Conservation (phyloP, 2,888 invertebrate genomes). For the Noctuana brunneofusca region DNA sequence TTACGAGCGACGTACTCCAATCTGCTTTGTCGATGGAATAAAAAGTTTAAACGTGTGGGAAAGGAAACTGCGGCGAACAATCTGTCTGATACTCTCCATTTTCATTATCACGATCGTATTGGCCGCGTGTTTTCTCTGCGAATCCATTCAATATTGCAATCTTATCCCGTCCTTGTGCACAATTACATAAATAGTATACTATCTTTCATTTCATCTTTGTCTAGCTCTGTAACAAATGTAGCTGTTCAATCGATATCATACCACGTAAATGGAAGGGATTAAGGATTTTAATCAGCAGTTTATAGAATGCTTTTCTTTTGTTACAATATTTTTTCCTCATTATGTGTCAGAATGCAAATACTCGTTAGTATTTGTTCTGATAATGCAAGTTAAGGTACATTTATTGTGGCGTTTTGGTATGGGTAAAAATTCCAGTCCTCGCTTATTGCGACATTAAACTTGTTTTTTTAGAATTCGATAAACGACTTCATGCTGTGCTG, state of each 20-base stretch:
- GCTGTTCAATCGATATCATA: neutral
- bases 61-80: constrained; percentile 62
- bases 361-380: neutral
- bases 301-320: no score
- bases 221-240: neutral
- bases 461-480: constrained; percentile 13
- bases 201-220: neutral
- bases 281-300: no score
- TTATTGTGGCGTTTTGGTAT: neutral
- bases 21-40: constrained; percentile 46
- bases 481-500: neutral
- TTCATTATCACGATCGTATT: constrained; percentile 53
- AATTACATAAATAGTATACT: neutral
- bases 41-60: constrained; percentile 53
- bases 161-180: constrained; percentile 6
- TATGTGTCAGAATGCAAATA: neutral
- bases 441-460: constrained; percentile 14
- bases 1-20: constrained; percentile 41
- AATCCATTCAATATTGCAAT: constrained; percentile 27
- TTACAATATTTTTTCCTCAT: no score
- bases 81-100: constrained; percentile 56
- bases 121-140: constrained; percentile 38
- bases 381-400: neutral
- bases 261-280: no score
- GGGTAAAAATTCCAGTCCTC: constrained; percentile 5